phyloP scores from a whole-genome alignment of 2,113 vertebrate species.

The Pimephales promelas region DNA sequence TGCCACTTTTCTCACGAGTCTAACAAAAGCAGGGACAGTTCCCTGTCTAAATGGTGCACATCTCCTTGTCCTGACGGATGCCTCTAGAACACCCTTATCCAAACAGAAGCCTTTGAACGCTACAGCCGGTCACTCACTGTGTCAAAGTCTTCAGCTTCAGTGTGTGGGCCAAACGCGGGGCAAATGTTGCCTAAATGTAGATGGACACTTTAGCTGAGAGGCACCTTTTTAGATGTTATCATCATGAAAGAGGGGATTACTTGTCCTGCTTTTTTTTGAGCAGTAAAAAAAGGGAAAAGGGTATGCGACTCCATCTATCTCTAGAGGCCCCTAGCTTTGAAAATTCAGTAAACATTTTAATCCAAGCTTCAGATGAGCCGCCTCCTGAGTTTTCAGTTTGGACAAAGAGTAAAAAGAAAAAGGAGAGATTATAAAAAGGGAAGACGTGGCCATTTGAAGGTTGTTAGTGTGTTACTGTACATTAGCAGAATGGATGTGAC shows the following conservation, averaged over 20 bases:
- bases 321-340: constrained; percentile 66
- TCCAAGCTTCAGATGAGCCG: constrained; percentile 49
- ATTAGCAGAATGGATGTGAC: constrained; percentile 60
- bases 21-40: constrained; percentile 41
- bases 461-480: constrained; percentile 60
- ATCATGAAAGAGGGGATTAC: constrained; percentile 72
- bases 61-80: constrained; percentile 34
- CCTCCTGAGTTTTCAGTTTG: constrained; percentile 23
- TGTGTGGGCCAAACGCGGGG: constrained; percentile 68
- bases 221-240: constrained; percentile 77
- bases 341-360: constrained; percentile 68
- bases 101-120: constrained; percentile 37
- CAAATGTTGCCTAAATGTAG: constrained; percentile 44
- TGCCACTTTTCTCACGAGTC: constrained; percentile 40
- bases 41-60: constrained; percentile 43
- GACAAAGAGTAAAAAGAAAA: constrained; percentile 3
- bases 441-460: constrained; percentile 26
- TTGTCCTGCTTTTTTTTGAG: background rate
- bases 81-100: constrained; percentile 37
- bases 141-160: constrained; percentile 58
- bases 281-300: constrained; percentile 44
- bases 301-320: constrained; percentile 53
- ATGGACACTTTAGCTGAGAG: constrained; percentile 56
- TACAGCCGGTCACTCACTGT: constrained; percentile 59
- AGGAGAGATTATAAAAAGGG: background rate